phyloP scores from a whole-genome alignment of 1,140 invertebrate genomes.

The Drosophila teissieri region DNA sequence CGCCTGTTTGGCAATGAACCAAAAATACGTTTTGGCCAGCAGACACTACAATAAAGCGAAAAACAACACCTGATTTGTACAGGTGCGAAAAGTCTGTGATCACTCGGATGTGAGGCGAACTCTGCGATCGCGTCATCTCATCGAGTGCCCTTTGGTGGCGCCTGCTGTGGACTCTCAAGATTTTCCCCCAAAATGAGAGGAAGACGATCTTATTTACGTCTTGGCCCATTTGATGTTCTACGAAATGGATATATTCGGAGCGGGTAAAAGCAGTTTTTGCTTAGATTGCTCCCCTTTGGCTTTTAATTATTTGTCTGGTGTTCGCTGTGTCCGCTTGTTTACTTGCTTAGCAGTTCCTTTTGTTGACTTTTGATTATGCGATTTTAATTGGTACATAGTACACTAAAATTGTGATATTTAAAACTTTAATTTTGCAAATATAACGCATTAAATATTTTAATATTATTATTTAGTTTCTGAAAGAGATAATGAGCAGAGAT shows the following conservation, averaged over 20 bases:
- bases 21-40: constrained; percentile 53
- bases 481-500: background rate
- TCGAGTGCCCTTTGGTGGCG: constrained; percentile 49
- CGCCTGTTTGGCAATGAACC: constrained; percentile 74
- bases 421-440: background rate
- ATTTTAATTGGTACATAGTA: constrained; percentile 18
- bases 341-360: constrained; percentile 32
- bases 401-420: background rate
- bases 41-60: constrained; percentile 27
- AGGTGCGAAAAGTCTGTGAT: constrained; percentile 79
- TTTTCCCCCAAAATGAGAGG: background rate
- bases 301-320: constrained; percentile 44
- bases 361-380: constrained; percentile 12
- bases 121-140: constrained; percentile 23
- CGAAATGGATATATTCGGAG: constrained; percentile 20
- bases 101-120: constrained; percentile 29
- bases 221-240: constrained; percentile 18
- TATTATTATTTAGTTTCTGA: background rate
- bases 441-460: background rate
- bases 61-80: constrained; percentile 69
- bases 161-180: constrained; percentile 35
- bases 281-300: background rate
- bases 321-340: constrained; percentile 41
- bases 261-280: background rate
- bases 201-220: constrained; percentile 26